Conservation (phyloP, 1,140 invertebrate species). For the Drosophila lacteicornis region DNA sequence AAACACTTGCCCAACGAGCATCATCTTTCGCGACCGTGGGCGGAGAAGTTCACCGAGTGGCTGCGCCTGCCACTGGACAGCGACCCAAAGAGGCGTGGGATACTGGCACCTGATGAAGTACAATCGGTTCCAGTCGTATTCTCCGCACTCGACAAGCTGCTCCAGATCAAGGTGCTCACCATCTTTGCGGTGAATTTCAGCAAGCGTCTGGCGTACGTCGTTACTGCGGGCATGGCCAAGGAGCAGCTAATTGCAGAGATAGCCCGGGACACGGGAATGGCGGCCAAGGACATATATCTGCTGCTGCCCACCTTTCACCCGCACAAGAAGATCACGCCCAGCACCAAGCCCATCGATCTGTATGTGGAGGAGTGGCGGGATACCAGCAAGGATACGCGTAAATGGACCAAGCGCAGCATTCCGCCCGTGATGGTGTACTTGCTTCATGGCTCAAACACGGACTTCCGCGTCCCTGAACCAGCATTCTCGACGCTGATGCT, state of each 20-base stretch:
- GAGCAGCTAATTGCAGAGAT: slow-evolving; percentile 25
- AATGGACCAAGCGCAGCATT: slow-evolving; percentile 4
- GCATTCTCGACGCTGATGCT: slow-evolving; percentile 21
- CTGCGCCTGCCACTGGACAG: slow-evolving; percentile 89
- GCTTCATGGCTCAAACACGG: slow-evolving; percentile 11
- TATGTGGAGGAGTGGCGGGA: slow-evolving; percentile 70
- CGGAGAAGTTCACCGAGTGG: slow-evolving; percentile 89
- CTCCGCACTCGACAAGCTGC: slow-evolving; percentile 85
- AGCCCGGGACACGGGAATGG: slow-evolving; percentile 36
- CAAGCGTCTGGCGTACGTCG: slow-evolving; percentile 86
- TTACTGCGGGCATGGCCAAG: slow-evolving; percentile 85
- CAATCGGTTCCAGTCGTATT: slow-evolving; percentile 85
- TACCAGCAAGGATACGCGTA: slow-evolving; percentile 32
- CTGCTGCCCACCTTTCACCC: slow-evolving; percentile 68
- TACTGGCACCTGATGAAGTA: slow-evolving; percentile 80
- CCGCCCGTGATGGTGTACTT: slow-evolving; percentile 71
- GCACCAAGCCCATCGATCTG: slow-evolving; percentile 53
- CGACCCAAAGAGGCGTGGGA: slow-evolving; percentile 88
- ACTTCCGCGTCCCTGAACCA: slow-evolving; percentile 13
- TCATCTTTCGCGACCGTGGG: slow-evolving; percentile 87
- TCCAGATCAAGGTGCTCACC: slow-evolving; percentile 87
- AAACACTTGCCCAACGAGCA: slow-evolving; percentile 85
- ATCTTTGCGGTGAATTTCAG: slow-evolving; percentile 87
- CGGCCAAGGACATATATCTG: slow-evolving; percentile 3
- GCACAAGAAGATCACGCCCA: slow-evolving; percentile 13